Evolutionary conservation across 1,140 invertebrate genomes (phyloP).

Genomic region (Maniola jurtina): DNA sequence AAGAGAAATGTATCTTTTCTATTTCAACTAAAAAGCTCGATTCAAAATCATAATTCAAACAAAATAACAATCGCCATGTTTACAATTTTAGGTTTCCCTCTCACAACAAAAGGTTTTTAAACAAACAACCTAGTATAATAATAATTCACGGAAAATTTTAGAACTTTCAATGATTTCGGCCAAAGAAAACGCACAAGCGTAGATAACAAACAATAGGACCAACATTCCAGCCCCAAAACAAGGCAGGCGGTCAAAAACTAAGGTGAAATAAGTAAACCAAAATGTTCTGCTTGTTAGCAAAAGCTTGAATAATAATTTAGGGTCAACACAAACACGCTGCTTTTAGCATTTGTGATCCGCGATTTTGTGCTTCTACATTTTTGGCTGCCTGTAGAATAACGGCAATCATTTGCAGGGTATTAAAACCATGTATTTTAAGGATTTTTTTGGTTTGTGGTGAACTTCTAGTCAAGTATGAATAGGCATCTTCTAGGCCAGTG

Average conservation of each 20-base stretch:
- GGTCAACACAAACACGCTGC: too few species aligned
- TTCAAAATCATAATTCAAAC: not conserved
- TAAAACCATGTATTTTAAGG: too few species aligned
- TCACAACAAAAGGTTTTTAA: not conserved
- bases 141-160: slow-evolving; percentile 4
- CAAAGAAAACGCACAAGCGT: slow-evolving; percentile 15
- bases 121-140: not conserved
- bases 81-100: not conserved
- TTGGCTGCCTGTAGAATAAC: too few species aligned
- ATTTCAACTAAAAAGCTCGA: too few species aligned
- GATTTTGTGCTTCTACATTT: too few species aligned
- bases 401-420: too few species aligned
- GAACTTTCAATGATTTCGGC: slow-evolving; percentile 17
- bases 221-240: slow-evolving; percentile 9
- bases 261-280: slow-evolving; percentile 14
- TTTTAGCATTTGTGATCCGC: too few species aligned
- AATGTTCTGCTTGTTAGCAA: not conserved
- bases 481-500: too few species aligned
- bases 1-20: too few species aligned
- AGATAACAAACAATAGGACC: slow-evolving; percentile 19
- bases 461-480: too few species aligned
- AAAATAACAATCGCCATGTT: not conserved
- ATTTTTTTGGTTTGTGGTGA: too few species aligned
- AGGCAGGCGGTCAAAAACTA: slow-evolving; percentile 8
- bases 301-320: not conserved